phyloP scores from a whole-genome alignment of 2,888 invertebrate genomes.

The Dinocampus coccinellae region DNA sequence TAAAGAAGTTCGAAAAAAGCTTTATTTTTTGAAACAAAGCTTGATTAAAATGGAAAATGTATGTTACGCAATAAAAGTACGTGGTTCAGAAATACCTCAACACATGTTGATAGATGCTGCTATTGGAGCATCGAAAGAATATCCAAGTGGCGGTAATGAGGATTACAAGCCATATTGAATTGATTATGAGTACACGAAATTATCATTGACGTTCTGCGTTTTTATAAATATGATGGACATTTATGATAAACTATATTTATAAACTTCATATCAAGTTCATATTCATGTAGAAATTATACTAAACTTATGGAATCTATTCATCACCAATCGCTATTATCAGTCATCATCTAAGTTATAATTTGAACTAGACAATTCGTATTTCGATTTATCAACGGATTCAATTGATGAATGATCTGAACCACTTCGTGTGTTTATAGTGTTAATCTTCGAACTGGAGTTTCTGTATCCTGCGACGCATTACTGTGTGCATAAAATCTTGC shows the following conservation, averaged over 20 bases:
- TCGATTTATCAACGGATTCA: conserved; percentile 63
- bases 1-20: conserved; percentile 80
- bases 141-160: conserved; percentile 69
- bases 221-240: background rate
- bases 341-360: conserved; percentile 48
- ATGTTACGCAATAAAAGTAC: conserved; percentile 83
- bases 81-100: conserved; percentile 85
- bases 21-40: conserved; percentile 80
- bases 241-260: background rate
- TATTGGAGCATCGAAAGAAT: conserved; percentile 60
- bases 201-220: background rate
- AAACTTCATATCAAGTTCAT: background rate
- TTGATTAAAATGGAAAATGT: conserved; percentile 87
- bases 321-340: conserved; percentile 42
- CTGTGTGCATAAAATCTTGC: conserved; percentile 69
- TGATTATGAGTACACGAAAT: background rate
- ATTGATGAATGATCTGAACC: conserved; percentile 46
- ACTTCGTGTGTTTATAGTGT: conserved; percentile 31
- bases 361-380: conserved; percentile 55
- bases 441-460: conserved; percentile 39
- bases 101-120: conserved; percentile 75
- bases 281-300: background rate
- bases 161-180: conserved; percentile 66
- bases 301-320: background rate
- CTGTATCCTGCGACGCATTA: conserved; percentile 46